phyloP scores from a whole-genome alignment of 2,797 vertebrate genomes.

The Anguilla pacifica region DNA sequence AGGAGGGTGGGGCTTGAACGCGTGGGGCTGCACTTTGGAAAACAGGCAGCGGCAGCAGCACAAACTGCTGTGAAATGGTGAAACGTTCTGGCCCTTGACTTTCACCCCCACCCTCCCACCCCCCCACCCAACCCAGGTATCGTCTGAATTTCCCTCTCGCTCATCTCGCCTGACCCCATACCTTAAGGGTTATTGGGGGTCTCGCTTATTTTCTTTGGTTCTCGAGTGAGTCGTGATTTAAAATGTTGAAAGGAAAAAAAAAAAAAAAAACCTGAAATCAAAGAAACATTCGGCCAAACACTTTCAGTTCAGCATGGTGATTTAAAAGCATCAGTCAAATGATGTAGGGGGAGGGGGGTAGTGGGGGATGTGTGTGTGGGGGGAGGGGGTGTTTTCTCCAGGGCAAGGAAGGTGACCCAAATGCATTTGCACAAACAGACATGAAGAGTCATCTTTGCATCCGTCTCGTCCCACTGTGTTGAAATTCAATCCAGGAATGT shows the following conservation, averaged over 20 bases:
- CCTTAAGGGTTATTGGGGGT: slow-evolving; percentile 7
- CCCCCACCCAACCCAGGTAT: not conserved
- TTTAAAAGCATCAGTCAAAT: slow-evolving; percentile 34
- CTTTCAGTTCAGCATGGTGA: slow-evolving; percentile 43
- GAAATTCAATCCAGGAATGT: slow-evolving; percentile 71
- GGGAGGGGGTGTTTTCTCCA: slow-evolving; percentile 28
- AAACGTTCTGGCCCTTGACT: slow-evolving; percentile 14
- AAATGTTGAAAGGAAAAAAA: slow-evolving; percentile 46
- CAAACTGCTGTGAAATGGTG: slow-evolving; percentile 23
- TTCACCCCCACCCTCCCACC: not conserved
- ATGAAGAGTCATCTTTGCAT: slow-evolving; percentile 28
- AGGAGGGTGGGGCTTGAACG: not conserved
- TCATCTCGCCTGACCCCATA: slow-evolving; percentile 17
- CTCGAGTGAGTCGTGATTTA: slow-evolving; percentile 24
- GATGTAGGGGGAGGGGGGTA: not conserved
- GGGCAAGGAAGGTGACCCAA: slow-evolving; percentile 44
- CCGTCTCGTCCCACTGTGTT: slow-evolving; percentile 39
- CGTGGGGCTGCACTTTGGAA: slow-evolving; percentile 3
- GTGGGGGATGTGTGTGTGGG: not conserved
- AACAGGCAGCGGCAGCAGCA: not conserved
- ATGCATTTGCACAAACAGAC: slow-evolving; percentile 49
- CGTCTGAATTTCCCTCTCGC: not conserved
- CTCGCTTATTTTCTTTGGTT: slow-evolving; percentile 65
- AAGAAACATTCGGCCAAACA: slow-evolving; percentile 35
- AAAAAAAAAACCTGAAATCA: slow-evolving; percentile 25